Evolutionary conservation across 2,113 vertebrate species (phyloP).

Genomic region (Lampris megalopsis): DNA sequence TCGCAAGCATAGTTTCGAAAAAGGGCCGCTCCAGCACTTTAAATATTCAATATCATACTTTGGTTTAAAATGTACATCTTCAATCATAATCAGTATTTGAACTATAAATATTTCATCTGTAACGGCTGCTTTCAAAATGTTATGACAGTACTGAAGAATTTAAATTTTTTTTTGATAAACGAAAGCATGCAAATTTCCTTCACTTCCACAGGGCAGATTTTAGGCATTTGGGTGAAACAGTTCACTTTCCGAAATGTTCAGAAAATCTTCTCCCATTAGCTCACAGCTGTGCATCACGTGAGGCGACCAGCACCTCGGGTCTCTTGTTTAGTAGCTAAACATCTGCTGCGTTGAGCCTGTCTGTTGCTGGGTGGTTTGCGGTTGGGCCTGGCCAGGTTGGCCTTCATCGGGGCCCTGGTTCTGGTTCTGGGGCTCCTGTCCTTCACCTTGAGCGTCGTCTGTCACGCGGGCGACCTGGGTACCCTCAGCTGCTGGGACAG

Average conservation of each 20-base stretch:
- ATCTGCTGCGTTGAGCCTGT: conserved; percentile 85
- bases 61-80: conserved; percentile 66
- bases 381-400: conserved; percentile 66
- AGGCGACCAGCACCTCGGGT: conserved; percentile 60
- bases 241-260: conserved; percentile 15
- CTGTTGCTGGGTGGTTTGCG: conserved; percentile 64
- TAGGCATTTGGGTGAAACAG: conserved; percentile 66
- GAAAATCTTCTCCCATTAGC: conserved; percentile 27
- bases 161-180: neutral
- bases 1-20: conserved; percentile 48
- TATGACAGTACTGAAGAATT: neutral
- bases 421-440: conserved; percentile 74
- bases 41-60: conserved; percentile 53
- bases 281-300: conserved; percentile 21
- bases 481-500: conserved; percentile 82
- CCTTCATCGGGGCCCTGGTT: conserved; percentile 71
- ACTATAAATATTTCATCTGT: conserved; percentile 2
- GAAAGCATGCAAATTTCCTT: conserved; percentile 1
- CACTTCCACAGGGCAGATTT: conserved; percentile 25
- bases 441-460: conserved; percentile 67
- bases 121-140: conserved; percentile 26
- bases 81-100: conserved; percentile 5
- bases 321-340: conserved; percentile 89
- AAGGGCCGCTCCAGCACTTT: conserved; percentile 57
- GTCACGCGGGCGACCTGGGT: conserved; percentile 54